These are phyloP conservation scores for Trididemnum clinides DNA, from an alignment of 23 tunicate genomes.

Conservation along the genomic window DNA sequence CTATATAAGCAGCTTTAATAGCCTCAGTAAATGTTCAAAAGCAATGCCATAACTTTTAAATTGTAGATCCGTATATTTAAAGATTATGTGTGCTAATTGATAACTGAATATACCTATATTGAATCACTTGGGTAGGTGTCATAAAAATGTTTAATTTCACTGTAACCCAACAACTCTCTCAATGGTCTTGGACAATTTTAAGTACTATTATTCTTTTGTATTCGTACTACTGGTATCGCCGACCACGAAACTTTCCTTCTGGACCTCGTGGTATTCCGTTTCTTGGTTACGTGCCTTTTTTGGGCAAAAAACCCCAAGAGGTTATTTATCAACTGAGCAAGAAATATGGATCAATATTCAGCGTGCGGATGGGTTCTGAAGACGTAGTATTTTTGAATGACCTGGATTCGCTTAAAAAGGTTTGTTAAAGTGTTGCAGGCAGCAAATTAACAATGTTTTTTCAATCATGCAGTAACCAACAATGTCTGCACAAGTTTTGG, in stretches of 20 bases:
- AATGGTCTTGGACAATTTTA: too few relatives aligned
- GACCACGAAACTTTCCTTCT: background rate
- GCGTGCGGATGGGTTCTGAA: background rate
- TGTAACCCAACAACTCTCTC: too few relatives aligned
- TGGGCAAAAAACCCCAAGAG: background rate
- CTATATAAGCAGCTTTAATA: too few relatives aligned
- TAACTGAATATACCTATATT: too few relatives aligned
- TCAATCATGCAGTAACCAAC: background rate
- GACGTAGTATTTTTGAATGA: background rate
- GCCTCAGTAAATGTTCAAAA: too few relatives aligned
- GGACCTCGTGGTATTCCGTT: slow-evolving; percentile 11
- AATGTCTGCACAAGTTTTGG: background rate
- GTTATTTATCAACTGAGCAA: background rate
- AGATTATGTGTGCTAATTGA: too few relatives aligned
- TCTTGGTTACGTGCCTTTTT: background rate
- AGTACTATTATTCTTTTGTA: background rate
- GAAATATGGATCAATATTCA: background rate
- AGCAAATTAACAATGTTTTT: background rate
- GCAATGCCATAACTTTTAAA: too few relatives aligned
- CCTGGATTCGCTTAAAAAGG: background rate
- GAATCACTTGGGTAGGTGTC: too few relatives aligned
- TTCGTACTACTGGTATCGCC: background rate
- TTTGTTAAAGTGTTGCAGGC: background rate
- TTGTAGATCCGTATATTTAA: too few relatives aligned
- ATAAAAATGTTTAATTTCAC: too few relatives aligned